Percentiles rank a stretch among this genome's conserved stretches.
Conservation (phyloP, 2,888 invertebrate species). For the Onchidella celtica region DNA sequence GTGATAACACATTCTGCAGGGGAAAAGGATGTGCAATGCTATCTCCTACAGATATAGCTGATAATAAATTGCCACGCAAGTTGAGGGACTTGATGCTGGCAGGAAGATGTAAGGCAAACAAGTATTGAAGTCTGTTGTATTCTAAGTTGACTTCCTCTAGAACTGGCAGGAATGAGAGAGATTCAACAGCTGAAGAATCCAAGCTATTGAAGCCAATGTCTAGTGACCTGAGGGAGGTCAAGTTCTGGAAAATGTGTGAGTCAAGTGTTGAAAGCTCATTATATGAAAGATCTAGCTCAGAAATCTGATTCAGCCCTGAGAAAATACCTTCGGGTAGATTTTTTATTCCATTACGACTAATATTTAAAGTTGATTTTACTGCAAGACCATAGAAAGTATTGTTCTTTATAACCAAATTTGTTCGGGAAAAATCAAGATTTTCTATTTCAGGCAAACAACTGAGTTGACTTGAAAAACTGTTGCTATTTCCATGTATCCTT, state of each 20-base stretch:
- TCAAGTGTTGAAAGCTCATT: constrained; percentile 55
- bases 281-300: constrained; percentile 55
- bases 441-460: neutral
- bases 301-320: constrained; percentile 32
- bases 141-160: constrained; percentile 58
- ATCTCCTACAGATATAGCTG: constrained; percentile 46
- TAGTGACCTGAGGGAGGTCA: constrained; percentile 49
- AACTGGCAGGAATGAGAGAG: constrained; percentile 56
- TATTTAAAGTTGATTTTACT: neutral
- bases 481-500: neutral
- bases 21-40: no score
- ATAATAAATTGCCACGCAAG: constrained; percentile 61
- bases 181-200: constrained; percentile 41
- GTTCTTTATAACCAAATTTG: neutral
- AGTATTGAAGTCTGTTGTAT: constrained; percentile 56
- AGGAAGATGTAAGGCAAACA: constrained; percentile 55
- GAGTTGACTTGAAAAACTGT: neutral
- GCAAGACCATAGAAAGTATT: constrained; percentile 6
- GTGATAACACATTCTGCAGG: constrained; percentile 55
- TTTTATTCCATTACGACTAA: constrained; percentile 33
- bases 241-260: constrained; percentile 40
- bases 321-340: constrained; percentile 41
- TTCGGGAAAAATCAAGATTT: constrained; percentile 3
- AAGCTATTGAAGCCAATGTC: constrained; percentile 60
- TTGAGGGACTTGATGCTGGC: constrained; percentile 58